These are phyloP conservation scores for Drosophila greeni DNA, from an alignment of 2,888 invertebrate genomes.

Conservation along the genomic window DNA sequence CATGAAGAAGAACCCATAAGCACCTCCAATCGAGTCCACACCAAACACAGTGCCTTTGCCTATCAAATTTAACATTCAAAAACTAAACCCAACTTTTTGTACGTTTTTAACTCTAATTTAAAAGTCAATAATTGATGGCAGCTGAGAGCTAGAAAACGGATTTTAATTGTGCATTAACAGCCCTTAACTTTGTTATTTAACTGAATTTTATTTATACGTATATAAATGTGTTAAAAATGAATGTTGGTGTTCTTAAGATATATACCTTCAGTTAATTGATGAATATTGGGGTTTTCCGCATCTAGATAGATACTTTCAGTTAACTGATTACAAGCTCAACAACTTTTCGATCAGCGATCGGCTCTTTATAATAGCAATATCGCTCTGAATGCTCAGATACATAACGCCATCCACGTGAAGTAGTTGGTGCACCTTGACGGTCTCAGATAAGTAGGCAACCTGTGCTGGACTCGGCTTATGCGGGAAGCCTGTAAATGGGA, in stretches of 20 bases:
- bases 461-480: conserved; percentile 40
- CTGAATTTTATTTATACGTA: conserved; percentile 66
- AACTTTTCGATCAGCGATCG: conserved; percentile 25
- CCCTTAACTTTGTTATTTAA: conserved; percentile 65
- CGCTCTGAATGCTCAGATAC: conserved; percentile 28
- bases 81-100: conserved; percentile 30
- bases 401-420: conserved; percentile 47
- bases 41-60: conserved; percentile 61
- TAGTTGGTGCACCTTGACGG: conserved; percentile 21
- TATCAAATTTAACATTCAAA: conserved; percentile 27
- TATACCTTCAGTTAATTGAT: background rate
- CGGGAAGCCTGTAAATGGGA: conserved; percentile 44
- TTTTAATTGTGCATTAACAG: conserved; percentile 54
- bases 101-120: conserved; percentile 34
- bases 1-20: conserved; percentile 80
- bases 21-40: conserved; percentile 17
- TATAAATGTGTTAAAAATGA: conserved; percentile 59
- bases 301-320: too few species aligned
- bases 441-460: conserved; percentile 32
- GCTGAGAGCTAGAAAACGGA: conserved; percentile 34
- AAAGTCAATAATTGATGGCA: conserved; percentile 40
- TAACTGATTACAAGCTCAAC: conserved; percentile 7
- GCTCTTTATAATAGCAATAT: conserved; percentile 45
- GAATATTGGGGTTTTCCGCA: background rate
- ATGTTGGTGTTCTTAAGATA: conserved; percentile 6